Conservation (phyloP, 2,888 invertebrate genomes). For the Colostygia pectinataria region DNA sequence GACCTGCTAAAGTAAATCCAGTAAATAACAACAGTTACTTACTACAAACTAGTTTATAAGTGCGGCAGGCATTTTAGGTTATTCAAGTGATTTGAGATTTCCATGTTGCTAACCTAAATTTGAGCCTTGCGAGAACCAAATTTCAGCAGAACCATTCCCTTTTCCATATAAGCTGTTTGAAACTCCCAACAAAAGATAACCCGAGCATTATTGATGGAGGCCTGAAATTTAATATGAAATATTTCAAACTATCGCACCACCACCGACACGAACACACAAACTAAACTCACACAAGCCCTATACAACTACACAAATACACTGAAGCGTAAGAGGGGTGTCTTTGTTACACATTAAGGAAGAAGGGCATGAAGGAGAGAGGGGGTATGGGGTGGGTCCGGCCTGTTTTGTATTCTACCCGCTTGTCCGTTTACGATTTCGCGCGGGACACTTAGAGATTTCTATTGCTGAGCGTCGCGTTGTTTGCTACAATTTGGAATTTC, state of each 20-base stretch:
- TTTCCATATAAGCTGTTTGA: constrained; percentile 35
- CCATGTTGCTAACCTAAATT: constrained; percentile 11
- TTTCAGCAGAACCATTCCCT: constrained; percentile 12
- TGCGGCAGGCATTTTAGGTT: too few species aligned
- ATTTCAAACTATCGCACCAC: constrained; percentile 61
- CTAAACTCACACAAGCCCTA: constrained; percentile 63
- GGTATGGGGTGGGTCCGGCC: constrained; percentile 45
- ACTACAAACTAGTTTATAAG: too few species aligned
- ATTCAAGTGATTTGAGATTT: background rate
- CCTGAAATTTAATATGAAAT: constrained; percentile 80
- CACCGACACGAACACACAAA: constrained; percentile 42
- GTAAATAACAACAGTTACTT: too few species aligned
- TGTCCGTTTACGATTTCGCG: constrained; percentile 79
- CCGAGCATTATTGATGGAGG: constrained; percentile 75
- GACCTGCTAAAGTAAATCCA: too few species aligned
- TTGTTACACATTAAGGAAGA: constrained; percentile 82
- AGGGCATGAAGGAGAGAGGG: constrained; percentile 70
- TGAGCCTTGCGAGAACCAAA: constrained; percentile 16
- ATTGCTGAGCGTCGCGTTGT: constrained; percentile 58
- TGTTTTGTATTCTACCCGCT: constrained; percentile 79
- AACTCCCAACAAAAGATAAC: constrained; percentile 64
- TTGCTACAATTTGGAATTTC: constrained; percentile 69
- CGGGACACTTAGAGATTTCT: constrained; percentile 78
- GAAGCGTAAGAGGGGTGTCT: constrained; percentile 79
- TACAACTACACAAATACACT: constrained; percentile 68